Conservation (phyloP, 2,797 vertebrate genomes). For the Lepus townsendii region DNA sequence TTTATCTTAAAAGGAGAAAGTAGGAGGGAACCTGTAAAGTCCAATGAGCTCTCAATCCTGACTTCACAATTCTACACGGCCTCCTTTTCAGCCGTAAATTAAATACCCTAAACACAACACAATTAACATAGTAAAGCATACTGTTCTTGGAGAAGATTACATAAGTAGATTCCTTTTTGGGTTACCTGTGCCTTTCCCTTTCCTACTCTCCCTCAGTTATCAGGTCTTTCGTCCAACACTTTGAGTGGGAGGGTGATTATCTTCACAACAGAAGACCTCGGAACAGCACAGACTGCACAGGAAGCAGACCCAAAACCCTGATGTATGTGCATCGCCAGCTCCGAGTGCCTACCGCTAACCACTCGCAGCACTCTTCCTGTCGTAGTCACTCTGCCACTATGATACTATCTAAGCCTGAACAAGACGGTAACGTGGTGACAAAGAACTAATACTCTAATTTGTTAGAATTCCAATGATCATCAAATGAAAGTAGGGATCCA, state of each 20-base stretch:
- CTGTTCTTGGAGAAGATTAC: neutral
- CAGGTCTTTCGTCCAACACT: neutral
- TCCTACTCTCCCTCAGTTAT: neutral
- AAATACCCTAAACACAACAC: neutral
- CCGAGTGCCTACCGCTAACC: neutral
- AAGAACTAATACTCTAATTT: neutral
- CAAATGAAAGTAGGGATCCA: neutral
- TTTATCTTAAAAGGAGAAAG: neutral
- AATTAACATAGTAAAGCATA: conserved; percentile 2
- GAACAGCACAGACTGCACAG: neutral
- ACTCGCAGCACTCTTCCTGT: neutral
- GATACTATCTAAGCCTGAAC: neutral
- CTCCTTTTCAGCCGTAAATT: neutral
- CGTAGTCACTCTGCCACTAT: neutral
- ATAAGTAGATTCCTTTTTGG: neutral
- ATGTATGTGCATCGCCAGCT: neutral
- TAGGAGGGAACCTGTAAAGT: neutral
- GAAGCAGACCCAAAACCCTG: neutral
- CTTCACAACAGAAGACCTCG: neutral
- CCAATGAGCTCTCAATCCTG: neutral
- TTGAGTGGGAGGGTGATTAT: neutral
- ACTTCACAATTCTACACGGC: neutral
- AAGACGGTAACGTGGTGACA: neutral
- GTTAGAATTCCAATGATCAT: neutral
- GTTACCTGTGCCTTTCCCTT: neutral